phyloP scores from a whole-genome alignment of 2,113 vertebrate species.

The Monarcha castaneiventris region DNA sequence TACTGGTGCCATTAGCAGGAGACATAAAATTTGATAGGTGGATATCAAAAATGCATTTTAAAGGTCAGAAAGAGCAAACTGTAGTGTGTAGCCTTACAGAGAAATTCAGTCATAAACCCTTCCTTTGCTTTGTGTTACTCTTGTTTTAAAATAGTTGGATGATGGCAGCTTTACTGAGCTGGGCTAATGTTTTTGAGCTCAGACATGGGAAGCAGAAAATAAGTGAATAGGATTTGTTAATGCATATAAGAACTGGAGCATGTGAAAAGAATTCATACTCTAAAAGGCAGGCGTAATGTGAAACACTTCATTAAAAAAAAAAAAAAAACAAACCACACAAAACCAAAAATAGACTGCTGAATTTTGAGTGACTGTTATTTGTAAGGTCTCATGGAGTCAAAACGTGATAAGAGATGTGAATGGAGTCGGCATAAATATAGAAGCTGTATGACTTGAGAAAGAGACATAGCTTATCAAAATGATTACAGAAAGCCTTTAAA shows the following conservation, averaged over 20 bases:
- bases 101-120: background rate
- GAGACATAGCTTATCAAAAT: background rate
- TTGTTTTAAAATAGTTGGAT: background rate
- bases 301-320: background rate
- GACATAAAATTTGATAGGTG: background rate
- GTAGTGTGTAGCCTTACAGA: background rate
- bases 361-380: conserved; percentile 41
- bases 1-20: background rate
- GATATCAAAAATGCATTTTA: background rate
- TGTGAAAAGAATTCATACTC: background rate
- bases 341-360: conserved; percentile 12
- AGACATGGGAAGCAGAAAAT: background rate
- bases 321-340: background rate
- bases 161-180: background rate
- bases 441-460: background rate
- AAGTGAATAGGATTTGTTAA: background rate
- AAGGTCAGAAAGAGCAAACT: background rate
- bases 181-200: background rate
- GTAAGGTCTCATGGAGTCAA: background rate
- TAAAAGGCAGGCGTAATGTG: background rate
- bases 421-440: background rate
- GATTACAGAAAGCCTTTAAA: background rate
- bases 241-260: conserved; percentile 7
- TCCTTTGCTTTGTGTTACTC: background rate
- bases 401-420: background rate